Percentiles rank a stretch among this genome's conserved stretches.
phyloP scores from a whole-genome alignment of 1,140 invertebrate genomes.

The Lasaia peninsularis region DNA sequence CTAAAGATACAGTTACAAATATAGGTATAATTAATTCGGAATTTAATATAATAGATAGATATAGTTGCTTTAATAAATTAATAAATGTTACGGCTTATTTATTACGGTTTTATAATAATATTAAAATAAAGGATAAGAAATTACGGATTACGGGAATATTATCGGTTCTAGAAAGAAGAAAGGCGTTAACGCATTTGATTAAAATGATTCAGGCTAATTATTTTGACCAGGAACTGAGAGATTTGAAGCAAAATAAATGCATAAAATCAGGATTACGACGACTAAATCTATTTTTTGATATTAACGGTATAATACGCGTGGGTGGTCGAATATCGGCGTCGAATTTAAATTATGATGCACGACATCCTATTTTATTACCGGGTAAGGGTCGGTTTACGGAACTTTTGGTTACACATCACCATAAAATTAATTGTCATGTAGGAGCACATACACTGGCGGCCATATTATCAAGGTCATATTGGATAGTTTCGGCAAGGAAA shows the following conservation, averaged over 20 bases:
- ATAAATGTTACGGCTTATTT: conserved; percentile 16
- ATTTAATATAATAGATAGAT: conserved; percentile 17
- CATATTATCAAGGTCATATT: conserved; percentile 22
- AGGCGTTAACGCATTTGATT: background rate
- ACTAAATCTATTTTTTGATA: conserved; percentile 13
- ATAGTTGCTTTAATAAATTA: conserved; percentile 21
- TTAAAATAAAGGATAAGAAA: background rate
- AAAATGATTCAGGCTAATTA: background rate
- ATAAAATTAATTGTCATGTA: conserved; percentile 20
- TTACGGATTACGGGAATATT: background rate
- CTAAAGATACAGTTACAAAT: conserved; percentile 1
- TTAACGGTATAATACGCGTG: background rate
- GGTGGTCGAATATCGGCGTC: conserved; percentile 17
- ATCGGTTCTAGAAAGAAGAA: conserved; percentile 9
- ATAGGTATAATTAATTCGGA: conserved; percentile 4
- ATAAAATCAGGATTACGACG: conserved; percentile 3
- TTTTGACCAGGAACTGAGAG: background rate
- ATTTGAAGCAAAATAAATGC: background rate
- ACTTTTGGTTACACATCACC: conserved; percentile 21
- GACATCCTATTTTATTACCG: conserved; percentile 24
- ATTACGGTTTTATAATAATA: conserved; percentile 9
- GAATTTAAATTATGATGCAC: conserved; percentile 8
- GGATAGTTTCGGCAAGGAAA: conserved; percentile 21
- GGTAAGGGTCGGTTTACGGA: conserved; percentile 13
- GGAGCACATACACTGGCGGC: conserved; percentile 16